Conservation (phyloP, 2,888 invertebrate species). For the Iselma pallidipennis region DNA sequence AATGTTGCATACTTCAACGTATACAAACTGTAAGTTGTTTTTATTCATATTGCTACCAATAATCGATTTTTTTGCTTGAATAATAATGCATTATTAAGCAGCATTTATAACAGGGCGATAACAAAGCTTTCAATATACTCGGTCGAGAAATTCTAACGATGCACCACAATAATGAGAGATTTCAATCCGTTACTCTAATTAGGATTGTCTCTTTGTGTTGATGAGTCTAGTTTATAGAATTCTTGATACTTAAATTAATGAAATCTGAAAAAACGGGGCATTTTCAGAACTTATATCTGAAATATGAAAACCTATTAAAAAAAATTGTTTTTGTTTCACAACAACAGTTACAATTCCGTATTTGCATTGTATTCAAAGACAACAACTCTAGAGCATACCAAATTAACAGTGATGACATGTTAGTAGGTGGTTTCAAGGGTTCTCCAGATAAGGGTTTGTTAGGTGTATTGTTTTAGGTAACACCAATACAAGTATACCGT, state of each 20-base stretch:
- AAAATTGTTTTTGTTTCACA: background rate
- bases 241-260: background rate
- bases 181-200: background rate
- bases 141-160: background rate
- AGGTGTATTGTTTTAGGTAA: conserved; percentile 22
- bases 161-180: background rate
- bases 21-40: background rate
- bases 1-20: too few species aligned
- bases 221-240: background rate
- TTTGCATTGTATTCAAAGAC: conserved; percentile 21
- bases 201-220: background rate
- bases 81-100: background rate
- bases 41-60: background rate
- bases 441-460: conserved; percentile 22
- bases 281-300: background rate
- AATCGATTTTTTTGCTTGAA: background rate
- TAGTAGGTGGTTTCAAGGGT: conserved; percentile 16
- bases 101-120: background rate
- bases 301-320: background rate
- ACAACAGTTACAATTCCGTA: background rate
- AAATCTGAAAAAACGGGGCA: background rate
- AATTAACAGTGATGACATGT: conserved; percentile 21
- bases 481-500: background rate
- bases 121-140: background rate
- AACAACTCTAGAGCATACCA: conserved; percentile 11